phyloP scores from a whole-genome alignment of 2,797 vertebrate genomes.

The Lepidocolaptes lacrymiger region DNA sequence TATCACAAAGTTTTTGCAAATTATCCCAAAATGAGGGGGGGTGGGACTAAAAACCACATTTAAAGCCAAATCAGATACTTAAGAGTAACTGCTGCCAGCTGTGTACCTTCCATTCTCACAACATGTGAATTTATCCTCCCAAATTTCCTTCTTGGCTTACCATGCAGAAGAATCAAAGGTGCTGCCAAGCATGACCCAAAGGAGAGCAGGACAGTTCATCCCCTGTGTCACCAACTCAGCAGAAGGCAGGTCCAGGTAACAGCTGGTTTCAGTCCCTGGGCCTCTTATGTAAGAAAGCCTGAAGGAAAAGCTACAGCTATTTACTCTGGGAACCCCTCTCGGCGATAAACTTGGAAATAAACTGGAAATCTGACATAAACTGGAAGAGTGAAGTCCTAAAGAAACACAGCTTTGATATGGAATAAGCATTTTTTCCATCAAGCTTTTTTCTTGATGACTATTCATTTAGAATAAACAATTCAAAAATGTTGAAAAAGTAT shows the following conservation, averaged over 20 bases:
- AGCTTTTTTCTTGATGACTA: not conserved
- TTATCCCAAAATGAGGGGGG: not conserved
- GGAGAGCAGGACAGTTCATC: not conserved
- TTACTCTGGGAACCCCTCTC: not conserved
- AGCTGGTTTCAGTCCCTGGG: not conserved
- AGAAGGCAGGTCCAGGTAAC: not conserved
- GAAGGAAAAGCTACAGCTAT: not conserved
- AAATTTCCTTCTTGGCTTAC: not conserved
- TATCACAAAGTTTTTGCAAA: not conserved
- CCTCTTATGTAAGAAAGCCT: constrained; percentile 4
- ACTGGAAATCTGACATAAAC: not conserved
- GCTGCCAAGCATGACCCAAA: not conserved
- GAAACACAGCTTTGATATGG: not conserved
- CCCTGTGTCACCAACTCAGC: not conserved
- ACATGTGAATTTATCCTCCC: not conserved
- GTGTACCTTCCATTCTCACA: not conserved
- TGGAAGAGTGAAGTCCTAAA: not conserved
- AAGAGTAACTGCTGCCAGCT: not conserved
- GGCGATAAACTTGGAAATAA: not conserved
- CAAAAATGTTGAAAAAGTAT: fast-evolving
- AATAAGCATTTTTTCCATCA: not conserved
- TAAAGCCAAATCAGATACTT: not conserved
- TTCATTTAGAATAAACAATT: not conserved
- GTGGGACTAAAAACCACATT: not conserved
- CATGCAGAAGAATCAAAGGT: not conserved